phyloP scores from a whole-genome alignment of 2,113 vertebrate genomes.

The Rattus norvegicus region GRCr8 NC_086038.1:49626501-49627000 shows the following conservation, averaged over 20 bases:
- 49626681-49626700: background rate
- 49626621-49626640: background rate
- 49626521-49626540: slow-evolving; percentile 84
- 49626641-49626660: slow-evolving; percentile 35
- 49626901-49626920: background rate
- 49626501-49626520: slow-evolving; percentile 86
- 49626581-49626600: slow-evolving; percentile 10
- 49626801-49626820: background rate
- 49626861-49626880: background rate
- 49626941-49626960: background rate
- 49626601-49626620: slow-evolving; percentile 37
- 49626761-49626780: slow-evolving; percentile 32
- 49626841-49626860: background rate
- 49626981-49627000: background rate
- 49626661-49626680: background rate
- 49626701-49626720: background rate
- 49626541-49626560: slow-evolving; percentile 75
- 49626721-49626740: background rate
- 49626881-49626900: background rate
- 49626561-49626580: slow-evolving; percentile 4
- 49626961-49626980: background rate
- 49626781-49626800: background rate
- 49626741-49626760: slow-evolving; percentile 5
- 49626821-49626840: background rate
- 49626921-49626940: background rate